Percentiles rank a stretch among this genome's conserved stretches.
Conservation (phyloP, 2,113 vertebrate species). For the Lamprotornis superbus region DNA sequence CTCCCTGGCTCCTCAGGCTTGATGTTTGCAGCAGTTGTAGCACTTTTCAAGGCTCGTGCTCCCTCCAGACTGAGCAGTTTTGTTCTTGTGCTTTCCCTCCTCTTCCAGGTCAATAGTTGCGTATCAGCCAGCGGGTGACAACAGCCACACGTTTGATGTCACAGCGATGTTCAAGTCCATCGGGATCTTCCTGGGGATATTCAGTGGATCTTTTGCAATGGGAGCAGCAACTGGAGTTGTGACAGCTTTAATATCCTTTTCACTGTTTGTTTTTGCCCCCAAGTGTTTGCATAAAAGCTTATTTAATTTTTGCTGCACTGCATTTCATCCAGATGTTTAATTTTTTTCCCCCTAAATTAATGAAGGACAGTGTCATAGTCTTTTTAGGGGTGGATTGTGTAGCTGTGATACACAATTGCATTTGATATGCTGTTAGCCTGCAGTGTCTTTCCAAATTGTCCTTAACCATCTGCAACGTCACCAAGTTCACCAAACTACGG, state of each 20-base stretch:
- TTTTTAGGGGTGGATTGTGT: not conserved
- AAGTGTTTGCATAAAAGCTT: not conserved
- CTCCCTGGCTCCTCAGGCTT: not conserved
- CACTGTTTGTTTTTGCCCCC: not conserved
- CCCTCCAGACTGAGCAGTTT: not conserved
- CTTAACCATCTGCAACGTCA: slow-evolving; percentile 85
- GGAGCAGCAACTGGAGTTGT: slow-evolving; percentile 93
- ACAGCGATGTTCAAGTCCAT: slow-evolving; percentile 94
- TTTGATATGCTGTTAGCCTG: not conserved
- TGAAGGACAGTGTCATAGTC: not conserved
- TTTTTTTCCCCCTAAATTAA: not conserved
- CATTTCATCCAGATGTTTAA: not conserved
- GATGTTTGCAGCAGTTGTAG: accelerated
- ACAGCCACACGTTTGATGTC: slow-evolving; percentile 94
- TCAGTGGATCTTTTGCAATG: slow-evolving; percentile 97
- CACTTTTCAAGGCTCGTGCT: not conserved
- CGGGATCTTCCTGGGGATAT: slow-evolving; percentile 94
- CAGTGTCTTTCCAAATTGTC: not conserved
- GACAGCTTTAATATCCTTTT: slow-evolving; percentile 97
- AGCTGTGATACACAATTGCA: not conserved
- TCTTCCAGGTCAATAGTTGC: slow-evolving; percentile 90
- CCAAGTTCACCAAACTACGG: slow-evolving; percentile 96
- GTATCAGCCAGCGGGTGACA: slow-evolving; percentile 92
- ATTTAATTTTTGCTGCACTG: not conserved
- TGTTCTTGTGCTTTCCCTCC: not conserved